These are phyloP conservation scores for Peribatodes rhomboidaria DNA, from an alignment of 2,888 invertebrate species.

Conservation along the genomic window DNA sequence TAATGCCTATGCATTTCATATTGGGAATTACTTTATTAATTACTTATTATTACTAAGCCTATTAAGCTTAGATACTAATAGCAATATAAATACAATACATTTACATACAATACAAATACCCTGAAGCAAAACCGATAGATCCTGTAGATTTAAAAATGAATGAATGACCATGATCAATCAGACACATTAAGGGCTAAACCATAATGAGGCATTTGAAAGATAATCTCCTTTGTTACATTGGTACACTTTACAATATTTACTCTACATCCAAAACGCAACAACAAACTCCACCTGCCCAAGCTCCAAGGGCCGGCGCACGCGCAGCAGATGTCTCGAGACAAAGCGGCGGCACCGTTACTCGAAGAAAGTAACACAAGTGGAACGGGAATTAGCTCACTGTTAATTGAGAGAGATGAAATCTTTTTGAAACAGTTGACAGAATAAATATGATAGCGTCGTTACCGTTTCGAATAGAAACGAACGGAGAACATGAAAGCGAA, in stretches of 20 bases:
- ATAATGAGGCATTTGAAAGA: too few relatives aligned
- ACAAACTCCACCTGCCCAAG: constrained; percentile 13
- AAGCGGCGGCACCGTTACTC: constrained; percentile 74
- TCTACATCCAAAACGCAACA: background rate
- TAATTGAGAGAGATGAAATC: constrained; percentile 71
- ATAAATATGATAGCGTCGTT: constrained; percentile 19
- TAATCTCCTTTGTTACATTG: too few relatives aligned
- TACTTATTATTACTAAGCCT: too few relatives aligned
- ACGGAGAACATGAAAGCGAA: constrained; percentile 10
- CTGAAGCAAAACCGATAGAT: too few relatives aligned
- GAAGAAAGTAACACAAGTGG: constrained; percentile 79
- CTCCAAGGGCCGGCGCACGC: constrained; percentile 29
- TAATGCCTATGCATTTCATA: too few relatives aligned
- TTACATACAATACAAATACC: too few relatives aligned
- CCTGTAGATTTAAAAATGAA: too few relatives aligned
- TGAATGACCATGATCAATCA: too few relatives aligned
- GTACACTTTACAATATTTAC: background rate
- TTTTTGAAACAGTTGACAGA: constrained; percentile 48
- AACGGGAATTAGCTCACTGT: constrained; percentile 72
- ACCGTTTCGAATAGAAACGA: constrained; percentile 14
- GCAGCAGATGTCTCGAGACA: constrained; percentile 53
- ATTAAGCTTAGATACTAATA: too few relatives aligned
- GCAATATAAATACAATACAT: too few relatives aligned
- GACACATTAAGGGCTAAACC: background rate
- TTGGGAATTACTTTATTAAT: too few relatives aligned